These are phyloP conservation scores for Bubo blakistoni DNA, from an alignment of 2,113 vertebrate genomes.

Conservation along the genomic window DNA sequence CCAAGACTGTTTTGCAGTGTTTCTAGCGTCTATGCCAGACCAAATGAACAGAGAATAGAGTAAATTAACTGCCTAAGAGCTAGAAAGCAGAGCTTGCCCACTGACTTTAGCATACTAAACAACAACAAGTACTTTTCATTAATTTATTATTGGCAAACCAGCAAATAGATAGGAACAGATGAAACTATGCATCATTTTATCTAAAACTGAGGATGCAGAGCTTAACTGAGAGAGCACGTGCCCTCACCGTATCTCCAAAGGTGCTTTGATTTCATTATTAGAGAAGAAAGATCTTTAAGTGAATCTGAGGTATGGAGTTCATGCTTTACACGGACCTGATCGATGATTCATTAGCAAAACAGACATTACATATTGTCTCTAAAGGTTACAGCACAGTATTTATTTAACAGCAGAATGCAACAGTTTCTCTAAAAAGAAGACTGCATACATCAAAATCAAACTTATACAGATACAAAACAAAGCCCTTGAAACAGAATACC, in stretches of 20 bases:
- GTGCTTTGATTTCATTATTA: not conserved
- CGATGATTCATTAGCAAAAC: not conserved
- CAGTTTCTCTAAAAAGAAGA: not conserved
- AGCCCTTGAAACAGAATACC: constrained; percentile 33
- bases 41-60: not conserved
- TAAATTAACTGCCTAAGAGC: not conserved
- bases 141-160: not conserved
- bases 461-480: not conserved
- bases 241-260: not conserved
- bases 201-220: not conserved
- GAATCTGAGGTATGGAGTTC: not conserved
- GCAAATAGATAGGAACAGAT: not conserved
- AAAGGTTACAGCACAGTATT: constrained; percentile 29
- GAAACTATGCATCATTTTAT: not conserved
- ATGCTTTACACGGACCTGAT: not conserved
- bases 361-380: not conserved
- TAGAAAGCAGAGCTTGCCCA: not conserved
- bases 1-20: not conserved
- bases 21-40: not conserved
- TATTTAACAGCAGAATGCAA: constrained; percentile 10
- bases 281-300: not conserved
- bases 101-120: not conserved
- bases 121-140: not conserved
- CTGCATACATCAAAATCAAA: not conserved
- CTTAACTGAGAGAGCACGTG: not conserved